Evolutionary conservation across 2,113 vertebrate species (phyloP).

Genomic region (Macquaria australasica): DNA sequence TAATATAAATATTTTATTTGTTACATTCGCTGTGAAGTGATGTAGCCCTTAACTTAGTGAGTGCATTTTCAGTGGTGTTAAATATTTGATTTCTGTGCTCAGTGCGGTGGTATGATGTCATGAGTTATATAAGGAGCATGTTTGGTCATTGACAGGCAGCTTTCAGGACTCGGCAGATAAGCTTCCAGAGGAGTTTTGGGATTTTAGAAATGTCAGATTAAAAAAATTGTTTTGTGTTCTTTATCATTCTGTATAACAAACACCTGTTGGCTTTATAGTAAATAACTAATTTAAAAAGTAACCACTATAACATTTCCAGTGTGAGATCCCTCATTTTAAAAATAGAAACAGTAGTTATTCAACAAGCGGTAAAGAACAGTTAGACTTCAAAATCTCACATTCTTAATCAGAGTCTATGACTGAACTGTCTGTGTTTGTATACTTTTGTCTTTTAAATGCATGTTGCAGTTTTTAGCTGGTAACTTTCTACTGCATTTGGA

Average conservation of each 20-base stretch:
- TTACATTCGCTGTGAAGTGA: slow-evolving; percentile 35
- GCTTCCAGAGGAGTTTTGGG: neutral
- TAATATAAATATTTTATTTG: slow-evolving; percentile 59
- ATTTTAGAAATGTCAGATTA: neutral
- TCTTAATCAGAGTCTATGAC: neutral
- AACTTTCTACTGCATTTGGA: neutral
- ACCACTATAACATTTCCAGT: neutral
- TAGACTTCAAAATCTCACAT: neutral
- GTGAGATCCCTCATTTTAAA: neutral
- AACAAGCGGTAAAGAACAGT: neutral
- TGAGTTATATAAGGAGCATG: slow-evolving; percentile 55
- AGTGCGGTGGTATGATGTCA: slow-evolving; percentile 55
- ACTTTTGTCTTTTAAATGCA: neutral
- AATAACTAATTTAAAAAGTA: neutral
- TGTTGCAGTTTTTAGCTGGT: neutral
- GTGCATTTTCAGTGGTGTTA: slow-evolving; percentile 51
- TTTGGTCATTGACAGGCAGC: neutral
- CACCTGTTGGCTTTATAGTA: neutral
- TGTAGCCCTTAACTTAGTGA: slow-evolving; percentile 32
- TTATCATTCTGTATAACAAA: neutral
- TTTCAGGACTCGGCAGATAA: slow-evolving; percentile 21
- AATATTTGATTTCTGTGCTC: slow-evolving; percentile 74
- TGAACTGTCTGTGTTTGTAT: neutral
- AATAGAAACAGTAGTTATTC: neutral
- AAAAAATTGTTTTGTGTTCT: neutral